A percentile compares a stretch with the other conserved stretches of the same genome.
Evolutionary conservation across 2,888 invertebrate species (phyloP).

Genomic region (Trissolcus brochymenae): DNA sequence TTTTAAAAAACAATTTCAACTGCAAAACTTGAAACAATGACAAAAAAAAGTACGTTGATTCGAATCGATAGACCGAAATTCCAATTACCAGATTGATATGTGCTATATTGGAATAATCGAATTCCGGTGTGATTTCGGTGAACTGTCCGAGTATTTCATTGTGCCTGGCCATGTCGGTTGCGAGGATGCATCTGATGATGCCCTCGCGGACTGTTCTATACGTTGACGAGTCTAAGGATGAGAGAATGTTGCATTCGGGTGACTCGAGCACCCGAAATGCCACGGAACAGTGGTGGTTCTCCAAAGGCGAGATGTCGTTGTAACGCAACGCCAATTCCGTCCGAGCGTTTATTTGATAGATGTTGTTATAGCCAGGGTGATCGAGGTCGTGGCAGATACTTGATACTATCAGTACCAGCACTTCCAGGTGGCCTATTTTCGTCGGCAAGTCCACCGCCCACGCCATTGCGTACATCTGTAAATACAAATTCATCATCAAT

Average conservation of each 20-base stretch:
- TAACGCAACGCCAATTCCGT: conserved; percentile 89
- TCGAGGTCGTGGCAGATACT: conserved; percentile 89
- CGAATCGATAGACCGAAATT: background rate
- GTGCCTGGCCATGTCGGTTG: conserved; percentile 88
- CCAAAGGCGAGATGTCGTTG: conserved; percentile 90
- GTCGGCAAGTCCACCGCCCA: conserved; percentile 84
- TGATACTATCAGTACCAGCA: conserved; percentile 85
- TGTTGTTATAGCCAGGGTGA: conserved; percentile 87
- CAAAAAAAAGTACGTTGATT: background rate
- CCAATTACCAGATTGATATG: conserved; percentile 83
- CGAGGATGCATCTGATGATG: conserved; percentile 86
- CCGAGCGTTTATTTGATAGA: conserved; percentile 89
- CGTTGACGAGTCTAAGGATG: conserved; percentile 81
- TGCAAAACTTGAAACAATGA: background rate
- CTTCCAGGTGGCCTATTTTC: conserved; percentile 85
- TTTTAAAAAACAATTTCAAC: too few species aligned
- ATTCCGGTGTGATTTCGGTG: conserved; percentile 81
- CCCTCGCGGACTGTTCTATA: conserved; percentile 85
- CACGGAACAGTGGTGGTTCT: conserved; percentile 91
- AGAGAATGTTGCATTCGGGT: conserved; percentile 88
- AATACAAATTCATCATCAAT: conserved; percentile 44
- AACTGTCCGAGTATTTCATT: conserved; percentile 87
- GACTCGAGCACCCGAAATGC: conserved; percentile 88
- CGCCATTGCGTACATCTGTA: conserved; percentile 88
- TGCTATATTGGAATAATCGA: conserved; percentile 83